Evolutionary conservation across 2,797 vertebrate genomes (phyloP), one percentile per base, ranked within the genome.

Genomic region (Spinibarbus caldwelli): DNA sequence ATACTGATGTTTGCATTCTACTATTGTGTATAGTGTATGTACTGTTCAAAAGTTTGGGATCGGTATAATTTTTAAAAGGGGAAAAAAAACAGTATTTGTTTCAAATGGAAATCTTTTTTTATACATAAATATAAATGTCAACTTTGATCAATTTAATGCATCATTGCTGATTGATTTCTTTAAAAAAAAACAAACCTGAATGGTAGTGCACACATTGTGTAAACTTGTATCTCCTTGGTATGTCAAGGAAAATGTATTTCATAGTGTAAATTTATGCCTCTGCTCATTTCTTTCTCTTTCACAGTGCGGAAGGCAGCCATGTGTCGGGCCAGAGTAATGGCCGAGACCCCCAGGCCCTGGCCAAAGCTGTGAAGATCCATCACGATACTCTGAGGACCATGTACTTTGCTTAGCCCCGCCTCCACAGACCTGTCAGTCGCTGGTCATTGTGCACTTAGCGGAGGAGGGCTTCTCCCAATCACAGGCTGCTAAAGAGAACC

Each of bases 381-480:
- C 98, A 99, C 87, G 97, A 99, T 96, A 99, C 98, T 91, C 95
- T 99, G 97, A 97, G 97, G 95, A 99, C 98, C 95, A 99, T 99
- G 98, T 99, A 99, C 95, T 99, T 99, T 88, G 98, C 98, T 95
- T 99, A 10, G 68, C 75, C 71, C 83, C 67, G 68, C 85, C 62
- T 78, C 71, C 85, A 43, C 90, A 80, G 83, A 73, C 83, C 82
- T 78, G 78, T 93, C 89, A 82, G 90, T 92, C 89, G 84, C 91
- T 91, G 91, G 91, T 91, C 91, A 92, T 89, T 88, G 91, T 93
- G 91, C 93, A 88, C 94, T 94, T 91, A 92, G 85, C 52, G 85
- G 89, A 78, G 66, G 80, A 87, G 76, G 89, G 90, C 90, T 93
- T 91, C 93, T 64, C 82, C 59, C 82, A 84, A 86, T 80, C 85